phyloP scores from a whole-genome alignment of 2,888 invertebrate genomes.

The Melanophora roralis region DNA sequence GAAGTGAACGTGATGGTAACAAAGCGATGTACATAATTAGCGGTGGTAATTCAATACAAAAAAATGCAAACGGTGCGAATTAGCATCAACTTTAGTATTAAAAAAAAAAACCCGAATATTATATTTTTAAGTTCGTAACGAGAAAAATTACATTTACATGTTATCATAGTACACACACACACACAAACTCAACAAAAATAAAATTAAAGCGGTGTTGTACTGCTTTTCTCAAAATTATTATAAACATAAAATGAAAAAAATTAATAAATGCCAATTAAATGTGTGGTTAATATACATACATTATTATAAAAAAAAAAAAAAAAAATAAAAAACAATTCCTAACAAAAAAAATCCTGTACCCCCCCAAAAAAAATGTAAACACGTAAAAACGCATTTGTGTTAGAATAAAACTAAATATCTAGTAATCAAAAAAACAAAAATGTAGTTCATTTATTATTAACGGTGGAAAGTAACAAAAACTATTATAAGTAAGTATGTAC shows the following conservation, averaged over 20 bases:
- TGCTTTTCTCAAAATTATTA: slow-evolving; percentile 31
- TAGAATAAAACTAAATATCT: slow-evolving; percentile 50
- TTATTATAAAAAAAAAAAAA: slow-evolving; percentile 18
- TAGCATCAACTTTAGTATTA: slow-evolving; percentile 63
- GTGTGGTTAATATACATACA: slow-evolving; percentile 54
- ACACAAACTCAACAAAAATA: slow-evolving; percentile 25
- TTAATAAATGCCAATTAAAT: slow-evolving; percentile 57
- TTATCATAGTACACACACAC: slow-evolving; percentile 33
- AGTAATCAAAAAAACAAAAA: slow-evolving; percentile 40
- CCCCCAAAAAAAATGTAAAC: slow-evolving; percentile 50
- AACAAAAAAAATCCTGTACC: slow-evolving; percentile 47
- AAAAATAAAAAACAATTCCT: slow-evolving; percentile 37
- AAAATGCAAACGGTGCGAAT: slow-evolving; percentile 72
- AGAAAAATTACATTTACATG: slow-evolving; percentile 32
- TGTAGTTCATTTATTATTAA: slow-evolving; percentile 12
- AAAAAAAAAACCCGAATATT: slow-evolving; percentile 33
- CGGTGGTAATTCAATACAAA: slow-evolving; percentile 61
- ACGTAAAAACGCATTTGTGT: slow-evolving; percentile 58
- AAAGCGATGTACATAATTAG: slow-evolving; percentile 74
- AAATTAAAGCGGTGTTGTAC: slow-evolving; percentile 20
- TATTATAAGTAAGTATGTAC: neutral
- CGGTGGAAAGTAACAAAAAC: neutral
- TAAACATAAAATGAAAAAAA: slow-evolving; percentile 9
- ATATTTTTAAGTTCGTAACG: slow-evolving; percentile 52
- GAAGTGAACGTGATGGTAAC: slow-evolving; percentile 81